These are phyloP conservation scores for Frankliniella intonsa DNA, from an alignment of 2,888 invertebrate genomes.

Conservation along the genomic window DNA sequence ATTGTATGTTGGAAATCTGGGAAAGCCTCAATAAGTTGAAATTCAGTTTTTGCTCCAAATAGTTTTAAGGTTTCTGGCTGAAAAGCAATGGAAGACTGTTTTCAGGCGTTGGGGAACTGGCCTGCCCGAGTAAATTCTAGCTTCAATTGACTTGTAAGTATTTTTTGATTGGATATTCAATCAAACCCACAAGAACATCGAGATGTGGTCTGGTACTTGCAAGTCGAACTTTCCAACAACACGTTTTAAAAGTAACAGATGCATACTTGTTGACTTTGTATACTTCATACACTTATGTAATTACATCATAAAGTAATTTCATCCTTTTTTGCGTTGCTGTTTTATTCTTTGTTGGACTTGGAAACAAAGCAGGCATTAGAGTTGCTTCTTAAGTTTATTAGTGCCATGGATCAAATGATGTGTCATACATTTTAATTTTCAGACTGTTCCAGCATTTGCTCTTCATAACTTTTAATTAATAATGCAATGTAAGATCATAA, in stretches of 20 bases:
- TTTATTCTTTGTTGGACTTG: background rate
- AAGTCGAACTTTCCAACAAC: too few species aligned
- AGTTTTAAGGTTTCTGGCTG: background rate
- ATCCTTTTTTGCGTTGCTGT: background rate
- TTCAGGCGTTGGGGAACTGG: too few species aligned
- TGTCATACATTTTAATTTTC: background rate
- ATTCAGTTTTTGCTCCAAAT: background rate
- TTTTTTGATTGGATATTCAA: too few species aligned
- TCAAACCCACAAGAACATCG: too few species aligned
- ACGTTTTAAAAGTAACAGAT: too few species aligned
- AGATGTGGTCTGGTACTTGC: too few species aligned
- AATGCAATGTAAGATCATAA: background rate
- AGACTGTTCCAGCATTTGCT: background rate
- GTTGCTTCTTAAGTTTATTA: background rate
- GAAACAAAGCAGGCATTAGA: background rate
- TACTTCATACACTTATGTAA: background rate
- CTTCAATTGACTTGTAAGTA: too few species aligned
- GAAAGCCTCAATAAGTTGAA: too few species aligned
- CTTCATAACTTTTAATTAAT: background rate
- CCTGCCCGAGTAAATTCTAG: too few species aligned
- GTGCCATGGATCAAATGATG: slow-evolving; percentile 3
- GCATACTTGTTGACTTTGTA: too few species aligned
- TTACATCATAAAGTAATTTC: background rate
- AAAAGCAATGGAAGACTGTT: too few species aligned
- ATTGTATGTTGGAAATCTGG: too few species aligned